phyloP scores from a whole-genome alignment of 1,140 invertebrate genomes.

The Drosophila sp. region DNA sequence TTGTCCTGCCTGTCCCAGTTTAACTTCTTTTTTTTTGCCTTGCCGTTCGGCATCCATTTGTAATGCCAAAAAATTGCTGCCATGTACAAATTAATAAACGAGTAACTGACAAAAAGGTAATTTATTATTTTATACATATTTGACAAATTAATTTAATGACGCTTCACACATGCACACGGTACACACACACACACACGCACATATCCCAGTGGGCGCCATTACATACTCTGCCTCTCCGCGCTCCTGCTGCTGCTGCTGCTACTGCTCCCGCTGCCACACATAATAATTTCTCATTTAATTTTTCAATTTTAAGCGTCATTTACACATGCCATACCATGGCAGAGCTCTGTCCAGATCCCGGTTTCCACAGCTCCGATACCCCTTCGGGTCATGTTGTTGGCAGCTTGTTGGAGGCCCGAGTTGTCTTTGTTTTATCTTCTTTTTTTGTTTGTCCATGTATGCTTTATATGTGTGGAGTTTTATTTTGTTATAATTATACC shows the following conservation, averaged over 20 bases:
- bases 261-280: slow-evolving; percentile 58
- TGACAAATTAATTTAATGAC: slow-evolving; percentile 82
- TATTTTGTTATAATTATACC: slow-evolving; percentile 47
- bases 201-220: slow-evolving; percentile 42
- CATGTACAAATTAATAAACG: slow-evolving; percentile 81
- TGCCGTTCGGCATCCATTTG: slow-evolving; percentile 44
- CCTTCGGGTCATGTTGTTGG: slow-evolving; percentile 32
- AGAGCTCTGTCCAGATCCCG: slow-evolving; percentile 65
- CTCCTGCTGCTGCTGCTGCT: neutral
- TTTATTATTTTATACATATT: slow-evolving; percentile 82
- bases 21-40: slow-evolving; percentile 16
- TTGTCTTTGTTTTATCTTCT: slow-evolving; percentile 26
- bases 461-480: neutral
- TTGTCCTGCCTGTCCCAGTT: slow-evolving; percentile 29
- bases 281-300: slow-evolving; percentile 82
- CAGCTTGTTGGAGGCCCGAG: slow-evolving; percentile 21
- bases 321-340: slow-evolving; percentile 74
- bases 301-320: slow-evolving; percentile 82
- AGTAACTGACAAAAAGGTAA: slow-evolving; percentile 82
- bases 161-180: slow-evolving; percentile 39
- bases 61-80: slow-evolving; percentile 72
- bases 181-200: slow-evolving; percentile 32
- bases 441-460: slow-evolving; percentile 17
- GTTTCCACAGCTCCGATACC: slow-evolving; percentile 27
- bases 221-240: slow-evolving; percentile 6